Base-by-base conservation (phyloP, 2,113 vertebrate species). In the Excalfactoria chinensis region DNA sequence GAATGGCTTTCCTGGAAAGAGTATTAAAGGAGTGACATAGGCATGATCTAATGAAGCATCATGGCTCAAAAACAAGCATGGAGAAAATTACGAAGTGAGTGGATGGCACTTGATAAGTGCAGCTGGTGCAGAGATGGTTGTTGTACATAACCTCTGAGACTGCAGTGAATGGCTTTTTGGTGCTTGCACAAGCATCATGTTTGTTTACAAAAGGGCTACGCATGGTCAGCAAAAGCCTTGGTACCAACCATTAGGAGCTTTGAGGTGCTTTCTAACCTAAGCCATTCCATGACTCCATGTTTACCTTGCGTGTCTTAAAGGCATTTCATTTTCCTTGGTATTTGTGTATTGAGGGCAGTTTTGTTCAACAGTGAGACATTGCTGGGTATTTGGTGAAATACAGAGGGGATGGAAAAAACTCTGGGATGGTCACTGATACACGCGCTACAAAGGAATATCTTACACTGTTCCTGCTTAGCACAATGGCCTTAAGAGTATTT, bases 251-350 rank as follows among this genome's bases (percentile, higher is more conserved):
- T 34, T 13, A 49, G 51, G 26, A 53, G 15, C 28, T 53, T 53
- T 53, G 51, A 53, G 51, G 51, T 28, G 26, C 26, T 53, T 53
- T 53, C 51, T 26, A 53, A 6, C 51, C 28, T 53, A 53, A 28
- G 26, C 14, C 51, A 28, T 53, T 53, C 51, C 28, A 7, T 28
- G 26, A 28, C 51, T 53, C 51, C 51, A 28, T 8, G 51, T 70
- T 53, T 86, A 16, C 53, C 75, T 2, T 48, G 10, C 0, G 0
- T 28, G 15, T 67, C 73, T 85, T 18, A n/a, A 48, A 70, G 17
- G 32, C 26, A 22, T 67, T 67, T 44, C 8, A n/a, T 85, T 78
- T 55, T 63, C 30, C 71, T 56, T 66, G 1, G 0, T 77, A 7
- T 58, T 73, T 48, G 20, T 76, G 37, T 51, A 25, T 43, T 40